Evolutionary conservation across 2,888 invertebrate genomes (phyloP).

Genomic region (Latrodectus elegans): DNA sequence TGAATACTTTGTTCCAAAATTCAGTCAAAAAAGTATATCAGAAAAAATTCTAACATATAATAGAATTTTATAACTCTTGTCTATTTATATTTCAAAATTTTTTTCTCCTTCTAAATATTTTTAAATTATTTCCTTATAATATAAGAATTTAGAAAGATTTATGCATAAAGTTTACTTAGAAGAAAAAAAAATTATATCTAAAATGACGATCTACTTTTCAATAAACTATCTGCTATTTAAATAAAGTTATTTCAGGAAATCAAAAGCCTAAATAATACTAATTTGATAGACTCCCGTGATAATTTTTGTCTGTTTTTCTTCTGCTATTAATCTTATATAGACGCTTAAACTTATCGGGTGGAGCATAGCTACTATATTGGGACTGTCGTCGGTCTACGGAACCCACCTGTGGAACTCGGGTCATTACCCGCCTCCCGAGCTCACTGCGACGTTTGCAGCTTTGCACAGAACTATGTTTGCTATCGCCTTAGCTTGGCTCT

Average conservation of each 20-base stretch:
- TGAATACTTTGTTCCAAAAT: no score
- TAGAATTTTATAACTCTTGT: no score
- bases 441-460: constrained; percentile 68
- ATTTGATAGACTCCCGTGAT: background rate
- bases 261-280: background rate
- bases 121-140: no score
- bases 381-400: constrained; percentile 42
- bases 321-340: background rate
- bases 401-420: constrained; percentile 59
- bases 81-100: no score
- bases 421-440: constrained; percentile 28
- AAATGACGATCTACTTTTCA: background rate
- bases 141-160: background rate
- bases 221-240: no score
- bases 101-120: no score
- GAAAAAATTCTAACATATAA: no score
- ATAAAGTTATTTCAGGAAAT: background rate
- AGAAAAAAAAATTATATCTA: background rate
- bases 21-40: no score
- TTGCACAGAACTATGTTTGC: constrained; percentile 69
- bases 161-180: background rate
- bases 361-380: constrained; percentile 40
- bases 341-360: constrained; percentile 26
- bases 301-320: background rate
- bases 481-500: constrained; percentile 68